Evolutionary conservation across 2,113 vertebrate species (phyloP), one percentile per base, ranked within the genome.

Genomic region (Panthera tigris): DNA sequence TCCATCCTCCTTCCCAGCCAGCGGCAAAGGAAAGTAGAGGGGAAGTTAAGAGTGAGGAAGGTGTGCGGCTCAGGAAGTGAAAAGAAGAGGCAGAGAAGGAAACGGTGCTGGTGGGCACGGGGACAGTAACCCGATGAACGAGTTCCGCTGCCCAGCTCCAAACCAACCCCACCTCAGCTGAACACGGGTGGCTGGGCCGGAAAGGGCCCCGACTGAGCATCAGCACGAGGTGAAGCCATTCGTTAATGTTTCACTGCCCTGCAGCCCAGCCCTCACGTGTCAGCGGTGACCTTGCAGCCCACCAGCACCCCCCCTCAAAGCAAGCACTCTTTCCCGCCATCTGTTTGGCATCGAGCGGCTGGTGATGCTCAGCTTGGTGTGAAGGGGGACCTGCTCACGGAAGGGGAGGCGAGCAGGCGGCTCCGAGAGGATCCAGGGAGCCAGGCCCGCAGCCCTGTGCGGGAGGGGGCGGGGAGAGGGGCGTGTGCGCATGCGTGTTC

Each of bases 281-380:
- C 97, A 78, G 84, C 96, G 8, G 33, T 89, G 98, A 97, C 98
- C 97, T 97, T 97, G 97, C 13, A 1, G 4, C 27, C 63, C 85
- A 61, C 16, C 45, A 45, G 7, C 45, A 9, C 41, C 41, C 45
- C 45, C 45, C 45, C 74, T 80, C 1, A 1, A 81, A 92, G 83
- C 45, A 68, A 80, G 78, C 61, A 29, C 41, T 36, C 78, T 76
- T 91, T 86, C 74, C 94, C 2, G 8, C 97, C 97, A 97, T 97
- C 97, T 98, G 98, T 92, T 94, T 92, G 91, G 41, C 57, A 57
- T 29, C 61, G 0, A 50, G 50, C 29, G 33, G 31, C n/a, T 25
- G 73, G 80, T 13, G 89, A 83, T 39, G 76, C 78, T 94, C 89
- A 39, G 33, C 55, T 87, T 68, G 86, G 61, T 83, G 31, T 93